A percentile compares a stretch with the other conserved stretches of the same genome.
Conservation (phyloP, 2,113 vertebrate genomes). For the Semnopithecus entellus region DNA sequence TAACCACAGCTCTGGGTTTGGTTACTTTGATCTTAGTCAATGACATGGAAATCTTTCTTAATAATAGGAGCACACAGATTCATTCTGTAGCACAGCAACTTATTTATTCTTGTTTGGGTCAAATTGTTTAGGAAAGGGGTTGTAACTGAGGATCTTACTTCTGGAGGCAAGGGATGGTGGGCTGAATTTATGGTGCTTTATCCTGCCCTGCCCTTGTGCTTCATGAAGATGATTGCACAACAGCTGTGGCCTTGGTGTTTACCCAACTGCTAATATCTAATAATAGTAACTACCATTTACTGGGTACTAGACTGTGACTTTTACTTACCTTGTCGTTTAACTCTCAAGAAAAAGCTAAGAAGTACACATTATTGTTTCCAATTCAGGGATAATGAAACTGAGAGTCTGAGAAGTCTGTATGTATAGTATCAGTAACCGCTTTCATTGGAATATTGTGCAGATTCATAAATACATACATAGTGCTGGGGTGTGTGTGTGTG, state of each 20-base stretch:
- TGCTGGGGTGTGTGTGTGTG: not conserved
- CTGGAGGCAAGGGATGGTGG: not conserved
- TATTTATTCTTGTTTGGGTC: slow-evolving; percentile 47
- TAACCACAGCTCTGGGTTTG: not conserved
- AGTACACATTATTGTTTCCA: not conserved
- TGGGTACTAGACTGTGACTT: not conserved
- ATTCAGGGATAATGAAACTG: slow-evolving; percentile 9
- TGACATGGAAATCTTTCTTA: slow-evolving; percentile 39
- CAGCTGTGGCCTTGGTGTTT: not conserved
- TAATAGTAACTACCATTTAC: not conserved
- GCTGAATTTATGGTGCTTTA: not conserved
- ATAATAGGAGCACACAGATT: not conserved
- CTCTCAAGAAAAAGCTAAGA: not conserved
- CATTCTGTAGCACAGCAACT: not conserved
- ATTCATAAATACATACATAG: not conserved
- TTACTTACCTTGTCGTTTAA: not conserved
- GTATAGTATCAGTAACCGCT: not conserved
- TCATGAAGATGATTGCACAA: not conserved
- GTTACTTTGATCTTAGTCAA: slow-evolving; percentile 47
- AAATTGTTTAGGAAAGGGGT: not conserved
- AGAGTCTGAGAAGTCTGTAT: not conserved
- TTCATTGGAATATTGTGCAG: not conserved
- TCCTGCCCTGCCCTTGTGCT: not conserved
- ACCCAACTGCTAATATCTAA: not conserved
- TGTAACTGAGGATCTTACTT: not conserved